Evolutionary conservation across 1,140 invertebrate species (phyloP), one percentile per base, ranked within the genome.

Genomic region (Drosophila santomea): DNA sequence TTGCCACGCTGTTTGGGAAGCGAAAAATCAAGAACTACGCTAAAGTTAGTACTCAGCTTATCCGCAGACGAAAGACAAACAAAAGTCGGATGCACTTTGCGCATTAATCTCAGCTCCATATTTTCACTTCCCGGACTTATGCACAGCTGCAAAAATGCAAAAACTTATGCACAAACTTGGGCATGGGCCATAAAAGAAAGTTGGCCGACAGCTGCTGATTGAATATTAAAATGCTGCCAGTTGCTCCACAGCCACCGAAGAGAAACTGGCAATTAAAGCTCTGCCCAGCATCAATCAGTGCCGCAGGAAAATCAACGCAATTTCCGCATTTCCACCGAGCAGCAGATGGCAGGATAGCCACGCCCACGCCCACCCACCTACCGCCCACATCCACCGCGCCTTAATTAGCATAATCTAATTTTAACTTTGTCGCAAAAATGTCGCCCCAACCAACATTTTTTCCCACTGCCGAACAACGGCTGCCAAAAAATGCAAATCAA

Each of bases 371-470:
- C 10, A 48, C 0, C 48, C 17, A 17, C 17, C 17, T 1, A 32
- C 20, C 41, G 47, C 38, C 44, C 48, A 11, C 15, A 14, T 15
- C 28, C 56, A 45, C 17, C 52, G 36, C 83, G 82, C 82, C 86
- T 84, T 91, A 90, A 90, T 90, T 91, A 90, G 83, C 86, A 90
- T 90, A 90, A 91, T 90, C 88, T 91, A 90, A 90, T 90, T 90
- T 91, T 74, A 80, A 89, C 83, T 90, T 88, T 72, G 79, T 79
- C 61, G 69, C 68, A 77, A 76, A 60, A 60, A 35, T 32, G 32
- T 32, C 55, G 20, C 63, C 67, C 38, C 45, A 55, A 41, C 41
- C 11, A 44, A 36, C 48, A 35, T 45, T 45, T 41, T 41, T 28
- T 36, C 51, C 20, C 54, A 17, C 35, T 5, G 10, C 36, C 28